phyloP scores from a whole-genome alignment of 2,888 invertebrate genomes.

The Shargacucullia verbasci region DNA sequence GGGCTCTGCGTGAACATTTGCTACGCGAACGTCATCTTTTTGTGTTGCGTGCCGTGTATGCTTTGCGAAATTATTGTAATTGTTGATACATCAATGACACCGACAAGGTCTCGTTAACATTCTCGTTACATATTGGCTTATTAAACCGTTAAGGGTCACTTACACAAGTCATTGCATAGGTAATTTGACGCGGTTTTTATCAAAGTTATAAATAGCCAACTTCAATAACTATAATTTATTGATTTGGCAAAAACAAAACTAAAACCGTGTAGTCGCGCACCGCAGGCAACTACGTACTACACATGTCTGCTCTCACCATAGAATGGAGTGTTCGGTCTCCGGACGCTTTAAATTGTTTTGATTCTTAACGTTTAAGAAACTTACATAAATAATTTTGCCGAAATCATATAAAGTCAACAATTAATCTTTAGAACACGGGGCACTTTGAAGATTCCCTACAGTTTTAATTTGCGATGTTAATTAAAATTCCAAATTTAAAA shows the following conservation, averaged over 20 bases:
- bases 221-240: conserved; percentile 21
- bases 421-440: background rate
- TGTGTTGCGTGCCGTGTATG: conserved; percentile 29
- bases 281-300: too few relatives aligned
- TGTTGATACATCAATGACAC: conserved; percentile 45
- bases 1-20: conserved; percentile 24
- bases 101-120: conserved; percentile 37
- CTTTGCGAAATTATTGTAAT: conserved; percentile 50
- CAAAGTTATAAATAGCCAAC: background rate
- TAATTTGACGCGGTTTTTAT: conserved; percentile 11
- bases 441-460: conserved; percentile 6
- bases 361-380: conserved; percentile 4
- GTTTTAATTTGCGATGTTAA: conserved; percentile 37
- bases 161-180: too few relatives aligned
- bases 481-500: conserved; percentile 40
- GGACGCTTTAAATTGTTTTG: too few relatives aligned
- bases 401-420: conserved; percentile 13
- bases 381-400: conserved; percentile 16
- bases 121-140: conserved; percentile 12
- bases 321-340: too few relatives aligned
- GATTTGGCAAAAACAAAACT: conserved; percentile 19
- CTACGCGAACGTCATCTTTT: conserved; percentile 43
- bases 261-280: background rate
- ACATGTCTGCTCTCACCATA: too few relatives aligned
- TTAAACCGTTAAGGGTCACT: too few relatives aligned